Evolutionary conservation across 1,140 invertebrate species (phyloP), one percentile per base, ranked within the genome.

Genomic region (Medauroidea extradentata): DNA sequence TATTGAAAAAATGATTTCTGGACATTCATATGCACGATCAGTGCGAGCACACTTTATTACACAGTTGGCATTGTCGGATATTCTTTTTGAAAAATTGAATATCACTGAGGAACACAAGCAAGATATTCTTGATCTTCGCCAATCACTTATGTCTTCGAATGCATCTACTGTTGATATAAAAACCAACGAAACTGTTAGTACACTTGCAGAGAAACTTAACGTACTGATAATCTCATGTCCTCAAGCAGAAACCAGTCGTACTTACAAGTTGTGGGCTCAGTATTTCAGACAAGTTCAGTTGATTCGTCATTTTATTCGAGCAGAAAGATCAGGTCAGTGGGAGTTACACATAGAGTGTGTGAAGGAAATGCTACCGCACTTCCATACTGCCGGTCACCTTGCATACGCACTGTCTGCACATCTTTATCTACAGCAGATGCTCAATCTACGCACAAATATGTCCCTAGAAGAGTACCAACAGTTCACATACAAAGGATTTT

Each of bases 1-100:
- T 41, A 67, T 70, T 23, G 63, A 63, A 11, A 71, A 76, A 64
- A 73, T 74, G 64, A 43, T 79, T 42, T 59, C 52, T 38, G 69
- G 73, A 24, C 70, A 79, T 64, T 65, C 74, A 43, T 75, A 73
- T 63, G 57, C 69, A 19, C 63, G 77, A 67, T 67, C 71, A 19
- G 54, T 78, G 9, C 57, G 75, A 63, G 77, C 58, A 21, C 74
- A 79, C 70, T 64, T 72, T 24, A 57, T 72, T 34, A 29, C 25
- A 46, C n/a, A 46, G 5, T 7, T 9, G 3, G 44, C 44, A 5
- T 46, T 46, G 44, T 34, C 11, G 29, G 29, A 34, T 4, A 7
- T 34, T 34, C 5, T 11, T 7, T 34, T 34, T 4, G 29, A 34
- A 4, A 34, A 4, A 34, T 4, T 34, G 4, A 34, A 34, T 34